Conservation (phyloP, 2,113 vertebrate species). For the Tiliqua scincoides region DNA sequence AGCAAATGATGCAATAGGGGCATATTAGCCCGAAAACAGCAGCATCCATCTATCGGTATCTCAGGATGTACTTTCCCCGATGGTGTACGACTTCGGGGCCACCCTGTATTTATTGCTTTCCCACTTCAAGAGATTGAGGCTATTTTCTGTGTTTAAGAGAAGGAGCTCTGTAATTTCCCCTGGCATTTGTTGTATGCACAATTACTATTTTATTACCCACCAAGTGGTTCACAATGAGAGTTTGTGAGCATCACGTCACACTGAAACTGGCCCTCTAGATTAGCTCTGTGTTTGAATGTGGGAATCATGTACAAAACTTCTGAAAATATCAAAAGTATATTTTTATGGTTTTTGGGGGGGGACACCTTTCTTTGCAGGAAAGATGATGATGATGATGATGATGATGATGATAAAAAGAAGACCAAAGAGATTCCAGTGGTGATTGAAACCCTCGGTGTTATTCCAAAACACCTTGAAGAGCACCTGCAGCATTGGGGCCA, state of each 20-base stretch:
- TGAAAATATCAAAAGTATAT: background rate
- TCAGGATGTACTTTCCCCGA: slow-evolving; percentile 5
- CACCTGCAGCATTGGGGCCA: no score
- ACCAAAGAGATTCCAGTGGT: no score
- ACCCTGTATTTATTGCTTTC: slow-evolving; percentile 1
- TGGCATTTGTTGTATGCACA: background rate
- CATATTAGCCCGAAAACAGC: background rate
- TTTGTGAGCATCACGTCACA: background rate
- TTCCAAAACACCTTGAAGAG: no score
- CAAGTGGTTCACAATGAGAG: background rate
- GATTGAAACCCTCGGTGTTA: no score
- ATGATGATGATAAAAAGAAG: no score
- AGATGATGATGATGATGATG: no score
- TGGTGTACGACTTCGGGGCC: background rate
- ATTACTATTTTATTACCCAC: background rate
- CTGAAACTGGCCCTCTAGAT: background rate
- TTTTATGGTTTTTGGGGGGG: no score
- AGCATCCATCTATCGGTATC: slow-evolving; percentile 14
- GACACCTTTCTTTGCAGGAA: no score
- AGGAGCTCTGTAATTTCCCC: background rate
- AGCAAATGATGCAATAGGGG: slow-evolving; percentile 26
- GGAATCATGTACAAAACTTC: background rate
- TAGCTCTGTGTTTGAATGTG: background rate
- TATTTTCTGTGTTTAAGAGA: slow-evolving; percentile 7
- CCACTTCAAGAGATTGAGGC: background rate